Conservation (phyloP, 1,140 invertebrate species). For the Sarcophaga bullata region DNA sequence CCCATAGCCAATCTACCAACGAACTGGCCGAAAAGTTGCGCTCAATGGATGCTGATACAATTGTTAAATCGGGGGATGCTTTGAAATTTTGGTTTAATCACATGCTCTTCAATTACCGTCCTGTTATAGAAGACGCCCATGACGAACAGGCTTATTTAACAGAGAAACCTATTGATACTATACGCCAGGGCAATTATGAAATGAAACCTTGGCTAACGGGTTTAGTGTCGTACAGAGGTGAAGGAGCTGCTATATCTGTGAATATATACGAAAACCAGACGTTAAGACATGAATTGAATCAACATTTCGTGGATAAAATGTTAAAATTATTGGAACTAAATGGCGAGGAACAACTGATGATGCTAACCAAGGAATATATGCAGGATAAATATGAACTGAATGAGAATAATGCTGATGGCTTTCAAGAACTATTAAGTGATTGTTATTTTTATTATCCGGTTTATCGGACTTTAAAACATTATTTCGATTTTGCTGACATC, state of each 20-base stretch:
- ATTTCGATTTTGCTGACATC: background rate
- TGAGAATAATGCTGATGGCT: background rate
- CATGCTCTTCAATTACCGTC: constrained; percentile 57
- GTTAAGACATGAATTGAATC: constrained; percentile 46
- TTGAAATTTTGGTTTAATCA: constrained; percentile 59
- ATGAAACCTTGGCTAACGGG: constrained; percentile 65
- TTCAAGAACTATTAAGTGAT: constrained; percentile 47
- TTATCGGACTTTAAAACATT: background rate
- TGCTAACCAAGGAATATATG: background rate
- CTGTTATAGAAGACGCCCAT: constrained; percentile 57
- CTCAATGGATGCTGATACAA: constrained; percentile 49
- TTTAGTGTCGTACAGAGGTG: constrained; percentile 54
- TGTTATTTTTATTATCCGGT: constrained; percentile 47
- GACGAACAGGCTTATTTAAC: constrained; percentile 60
- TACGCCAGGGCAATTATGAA: constrained; percentile 49
- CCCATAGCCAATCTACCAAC: constrained; percentile 36
- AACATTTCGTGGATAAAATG: constrained; percentile 47
- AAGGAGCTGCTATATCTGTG: constrained; percentile 48
- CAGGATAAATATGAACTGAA: constrained; percentile 36
- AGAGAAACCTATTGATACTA: constrained; percentile 54
- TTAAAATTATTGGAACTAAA: background rate
- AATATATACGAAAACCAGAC: constrained; percentile 25
- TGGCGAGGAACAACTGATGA: background rate
- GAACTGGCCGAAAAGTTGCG: constrained; percentile 60
- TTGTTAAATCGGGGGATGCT: constrained; percentile 53